Evolutionary conservation across 2,888 invertebrate genomes (phyloP).

Genomic region (Lathronympha strigana): DNA sequence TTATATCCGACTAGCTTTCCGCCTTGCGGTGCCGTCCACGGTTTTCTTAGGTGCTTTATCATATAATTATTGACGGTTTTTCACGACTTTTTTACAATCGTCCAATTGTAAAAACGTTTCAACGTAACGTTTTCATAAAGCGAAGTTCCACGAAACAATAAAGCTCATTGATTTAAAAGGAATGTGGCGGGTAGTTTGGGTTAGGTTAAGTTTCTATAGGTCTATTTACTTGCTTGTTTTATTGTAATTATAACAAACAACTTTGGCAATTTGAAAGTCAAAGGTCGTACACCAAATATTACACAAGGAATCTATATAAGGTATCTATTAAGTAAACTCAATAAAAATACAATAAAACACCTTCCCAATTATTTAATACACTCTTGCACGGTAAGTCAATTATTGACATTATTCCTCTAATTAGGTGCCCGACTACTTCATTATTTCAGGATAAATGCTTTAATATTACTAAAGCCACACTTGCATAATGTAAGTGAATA

Average conservation of each 20-base stretch:
- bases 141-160: neutral
- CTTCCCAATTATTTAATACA: too few relatives aligned
- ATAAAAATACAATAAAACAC: too few relatives aligned
- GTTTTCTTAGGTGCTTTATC: constrained; percentile 17
- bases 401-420: too few relatives aligned
- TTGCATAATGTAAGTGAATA: too few relatives aligned
- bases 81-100: too few relatives aligned
- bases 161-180: neutral
- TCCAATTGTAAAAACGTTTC: too few relatives aligned
- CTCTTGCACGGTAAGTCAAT: too few relatives aligned
- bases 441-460: too few relatives aligned
- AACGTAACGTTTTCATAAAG: neutral
- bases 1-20: constrained; percentile 57
- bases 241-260: neutral
- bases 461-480: too few relatives aligned
- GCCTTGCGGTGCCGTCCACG: constrained; percentile 37
- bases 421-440: too few relatives aligned
- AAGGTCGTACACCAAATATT: neutral
- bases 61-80: constrained; percentile 5
- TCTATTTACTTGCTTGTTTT: neutral
- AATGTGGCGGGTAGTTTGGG: neutral
- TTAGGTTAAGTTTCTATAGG: neutral
- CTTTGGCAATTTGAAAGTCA: neutral
- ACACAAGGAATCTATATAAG: too few relatives aligned
- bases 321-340: too few relatives aligned